Percentiles rank a stretch among this genome's conserved stretches.
Evolutionary conservation across 2,888 invertebrate genomes (phyloP).

Genomic region (Chymomyza procnemis): DNA sequence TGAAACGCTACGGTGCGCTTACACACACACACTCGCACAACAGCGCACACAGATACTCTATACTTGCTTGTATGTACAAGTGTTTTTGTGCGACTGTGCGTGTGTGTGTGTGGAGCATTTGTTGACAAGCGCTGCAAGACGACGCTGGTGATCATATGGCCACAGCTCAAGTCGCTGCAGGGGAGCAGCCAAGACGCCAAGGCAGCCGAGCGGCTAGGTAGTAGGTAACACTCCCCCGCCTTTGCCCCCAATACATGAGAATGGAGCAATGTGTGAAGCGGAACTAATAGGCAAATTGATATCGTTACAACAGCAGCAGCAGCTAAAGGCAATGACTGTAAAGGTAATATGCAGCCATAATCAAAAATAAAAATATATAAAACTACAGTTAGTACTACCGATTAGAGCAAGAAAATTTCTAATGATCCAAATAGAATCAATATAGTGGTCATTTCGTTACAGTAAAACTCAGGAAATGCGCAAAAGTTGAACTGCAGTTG

Average conservation of each 20-base stretch:
- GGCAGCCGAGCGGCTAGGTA: slow-evolving; percentile 20
- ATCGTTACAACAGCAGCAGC: slow-evolving; percentile 18
- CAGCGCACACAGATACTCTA: too few species aligned
- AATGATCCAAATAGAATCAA: too few species aligned
- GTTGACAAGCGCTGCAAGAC: slow-evolving; percentile 21
- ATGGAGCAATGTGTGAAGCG: slow-evolving; percentile 32
- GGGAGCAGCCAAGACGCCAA: slow-evolving; percentile 16
- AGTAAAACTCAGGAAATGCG: too few species aligned
- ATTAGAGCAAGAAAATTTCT: background rate
- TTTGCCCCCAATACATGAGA: background rate
- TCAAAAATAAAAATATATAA: background rate
- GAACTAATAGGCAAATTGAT: slow-evolving; percentile 42
- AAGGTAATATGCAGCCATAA: background rate
- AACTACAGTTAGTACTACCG: background rate
- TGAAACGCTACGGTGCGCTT: slow-evolving; percentile 37
- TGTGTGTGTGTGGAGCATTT: background rate
- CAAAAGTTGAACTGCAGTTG: too few species aligned
- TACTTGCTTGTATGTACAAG: background rate
- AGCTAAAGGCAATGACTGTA: background rate
- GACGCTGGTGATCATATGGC: slow-evolving; percentile 29
- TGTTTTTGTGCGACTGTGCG: background rate
- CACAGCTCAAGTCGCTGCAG: background rate
- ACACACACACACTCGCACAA: background rate
- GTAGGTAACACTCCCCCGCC: background rate
- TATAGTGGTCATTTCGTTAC: too few species aligned